phyloP scores from a whole-genome alignment of 2,888 invertebrate species.

The Cheilosia vulpina region DNA sequence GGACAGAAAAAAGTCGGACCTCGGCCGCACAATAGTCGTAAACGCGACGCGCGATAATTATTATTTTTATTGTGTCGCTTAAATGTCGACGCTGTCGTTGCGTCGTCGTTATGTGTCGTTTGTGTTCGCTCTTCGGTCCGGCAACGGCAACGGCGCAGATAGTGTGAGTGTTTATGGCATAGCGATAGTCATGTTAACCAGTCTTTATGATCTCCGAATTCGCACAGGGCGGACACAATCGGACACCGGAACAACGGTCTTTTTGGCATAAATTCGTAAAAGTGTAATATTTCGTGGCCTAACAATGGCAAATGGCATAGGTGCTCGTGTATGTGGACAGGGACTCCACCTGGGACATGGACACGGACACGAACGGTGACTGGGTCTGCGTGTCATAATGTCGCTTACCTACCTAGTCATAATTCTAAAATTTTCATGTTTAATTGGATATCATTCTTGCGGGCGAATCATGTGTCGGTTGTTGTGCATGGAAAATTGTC shows the following conservation, averaged over 20 bases:
- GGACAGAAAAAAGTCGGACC: constrained; percentile 16
- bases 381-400: constrained; percentile 49
- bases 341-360: constrained; percentile 60
- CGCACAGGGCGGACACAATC: constrained; percentile 54
- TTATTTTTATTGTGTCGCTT: constrained; percentile 74
- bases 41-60: constrained; percentile 73
- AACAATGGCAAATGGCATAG: constrained; percentile 62
- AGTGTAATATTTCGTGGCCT: constrained; percentile 64
- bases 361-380: constrained; percentile 34
- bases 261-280: constrained; percentile 70
- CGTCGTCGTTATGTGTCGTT: constrained; percentile 58
- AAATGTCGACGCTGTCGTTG: constrained; percentile 69
- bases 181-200: constrained; percentile 74
- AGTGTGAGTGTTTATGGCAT: constrained; percentile 61
- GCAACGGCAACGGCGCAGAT: constrained; percentile 8
- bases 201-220: constrained; percentile 69
- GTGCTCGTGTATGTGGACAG: constrained; percentile 13
- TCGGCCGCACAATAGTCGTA: constrained; percentile 64
- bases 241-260: constrained; percentile 58
- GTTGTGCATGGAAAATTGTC: constrained; percentile 24
- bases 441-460: constrained; percentile 67
- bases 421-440: constrained; percentile 68
- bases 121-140: constrained; percentile 30
- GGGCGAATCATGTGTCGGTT: constrained; percentile 52
- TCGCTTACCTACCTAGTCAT: constrained; percentile 51